Conservation (phyloP, 2,113 vertebrate species). For the Himantopus leucocephalus region DNA sequence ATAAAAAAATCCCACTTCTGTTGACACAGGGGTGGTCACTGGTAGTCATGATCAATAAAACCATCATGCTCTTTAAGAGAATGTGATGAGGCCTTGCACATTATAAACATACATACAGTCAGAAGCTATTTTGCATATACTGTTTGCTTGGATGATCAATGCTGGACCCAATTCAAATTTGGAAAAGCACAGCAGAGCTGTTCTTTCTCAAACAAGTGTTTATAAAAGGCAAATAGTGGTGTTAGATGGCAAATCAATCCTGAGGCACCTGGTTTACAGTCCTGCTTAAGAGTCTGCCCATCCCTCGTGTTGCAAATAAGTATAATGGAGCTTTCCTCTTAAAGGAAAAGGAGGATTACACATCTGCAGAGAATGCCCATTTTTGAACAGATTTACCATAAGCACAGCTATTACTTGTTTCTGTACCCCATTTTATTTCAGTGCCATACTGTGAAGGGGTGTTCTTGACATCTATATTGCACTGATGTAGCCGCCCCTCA, state of each 20-base stretch:
- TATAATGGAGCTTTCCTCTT: background rate
- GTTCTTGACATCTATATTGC: background rate
- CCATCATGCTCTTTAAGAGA: background rate
- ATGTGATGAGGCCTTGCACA: background rate
- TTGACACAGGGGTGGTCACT: background rate
- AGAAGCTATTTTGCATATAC: background rate
- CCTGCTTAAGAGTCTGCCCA: background rate
- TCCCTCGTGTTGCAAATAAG: background rate
- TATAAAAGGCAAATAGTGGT: background rate
- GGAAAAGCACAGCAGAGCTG: background rate
- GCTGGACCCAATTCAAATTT: background rate
- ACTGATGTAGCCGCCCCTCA: background rate
- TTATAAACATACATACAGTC: rapidly evolving
- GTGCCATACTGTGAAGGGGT: background rate
- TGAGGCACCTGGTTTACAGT: background rate
- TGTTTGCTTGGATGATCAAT: background rate
- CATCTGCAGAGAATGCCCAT: background rate
- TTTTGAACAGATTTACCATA: background rate
- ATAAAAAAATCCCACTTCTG: background rate
- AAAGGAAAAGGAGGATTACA: background rate
- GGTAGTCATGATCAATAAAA: background rate
- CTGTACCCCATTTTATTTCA: background rate
- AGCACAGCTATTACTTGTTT: background rate
- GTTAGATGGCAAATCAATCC: background rate
- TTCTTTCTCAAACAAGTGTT: background rate